Percentiles rank a stretch among this genome's conserved stretches.
Conservation (phyloP, 2,797 vertebrate genomes). For the Pelobates cultripes region DNA sequence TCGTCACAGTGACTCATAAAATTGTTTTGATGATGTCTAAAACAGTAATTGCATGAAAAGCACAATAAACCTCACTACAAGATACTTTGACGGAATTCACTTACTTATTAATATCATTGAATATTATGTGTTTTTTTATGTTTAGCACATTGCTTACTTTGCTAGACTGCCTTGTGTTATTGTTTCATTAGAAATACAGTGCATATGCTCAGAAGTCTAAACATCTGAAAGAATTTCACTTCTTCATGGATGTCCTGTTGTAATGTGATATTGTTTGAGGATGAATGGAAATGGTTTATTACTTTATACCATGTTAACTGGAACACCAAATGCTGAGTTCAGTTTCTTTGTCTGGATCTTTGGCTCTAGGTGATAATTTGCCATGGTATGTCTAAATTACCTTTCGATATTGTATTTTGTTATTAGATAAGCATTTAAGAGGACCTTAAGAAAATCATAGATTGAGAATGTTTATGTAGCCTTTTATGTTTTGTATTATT, state of each 20-base stretch:
- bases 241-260: constrained; percentile 22
- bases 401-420: constrained; percentile 61
- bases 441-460: constrained; percentile 66
- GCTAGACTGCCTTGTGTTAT: background rate
- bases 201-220: constrained; percentile 47
- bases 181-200: constrained; percentile 42
- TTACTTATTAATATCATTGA: too few relatives aligned
- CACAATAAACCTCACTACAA: too few relatives aligned
- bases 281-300: constrained; percentile 58
- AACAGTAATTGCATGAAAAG: too few relatives aligned
- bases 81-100: too few relatives aligned
- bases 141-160: too few relatives aligned
- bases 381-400: constrained; percentile 72
- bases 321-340: constrained; percentile 57
- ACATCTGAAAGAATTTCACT: constrained; percentile 57
- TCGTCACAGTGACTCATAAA: too few relatives aligned
- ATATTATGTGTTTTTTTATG: too few relatives aligned
- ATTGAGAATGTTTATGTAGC: constrained; percentile 74
- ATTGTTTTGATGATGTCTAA: too few relatives aligned
- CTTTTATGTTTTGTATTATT: constrained; percentile 74
- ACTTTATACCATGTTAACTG: constrained; percentile 49
- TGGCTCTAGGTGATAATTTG: constrained; percentile 74
- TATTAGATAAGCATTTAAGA: constrained; percentile 72
- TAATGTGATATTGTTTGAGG: constrained; percentile 59
- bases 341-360: constrained; percentile 61